Evolutionary conservation across 2,797 vertebrate genomes (phyloP), one percentile per base, ranked within the genome.

Genomic region (Mergus octosetaceus): DNA sequence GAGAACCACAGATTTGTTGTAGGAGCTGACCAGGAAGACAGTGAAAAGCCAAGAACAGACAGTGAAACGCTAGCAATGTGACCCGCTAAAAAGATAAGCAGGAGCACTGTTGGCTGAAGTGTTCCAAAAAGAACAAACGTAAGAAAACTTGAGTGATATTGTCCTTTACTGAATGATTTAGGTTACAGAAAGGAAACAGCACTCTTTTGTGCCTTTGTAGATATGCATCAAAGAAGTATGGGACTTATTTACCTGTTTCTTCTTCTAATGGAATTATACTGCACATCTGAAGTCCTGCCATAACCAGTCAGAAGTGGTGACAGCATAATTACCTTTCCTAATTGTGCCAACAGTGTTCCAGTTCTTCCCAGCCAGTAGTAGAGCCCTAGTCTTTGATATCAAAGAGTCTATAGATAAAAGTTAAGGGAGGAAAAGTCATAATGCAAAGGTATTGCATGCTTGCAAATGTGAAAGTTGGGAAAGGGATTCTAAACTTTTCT

Each of bases 201-300:
- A 51, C 36, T 62, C 27, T 54, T 49, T 54, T 49, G 7, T 85
- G 41, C 30, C 60, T 94, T 82, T 89, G 83, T 68, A 71, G 62
- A 18, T 51, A 12, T 57, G 64, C 71, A 74, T 93, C 73, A 86
- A 93, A 93, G 75, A 75, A 38, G 5, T 62, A 22, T 75, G 58
- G 91, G 87, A 86, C 79, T 88, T 77, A 92, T 73, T 78, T 78
- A 60, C 25, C 73, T 76, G 49, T 70, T 91, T 84, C 64, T 90
- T 75, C 85, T 94, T 2, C 62, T 57, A 64, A 60, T 13, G 39
- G 83, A 81, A 87, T 76, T 66, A 22, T 45, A 25, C 43, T 88
- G 45, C 13, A 17, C 36, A 51, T 65, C 75, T 77, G 53, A 87
- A 72, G 73, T 47, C 11, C 43, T 94, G 71, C 91, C 60, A 47